Evolutionary conservation across 2,797 vertebrate species (phyloP).

Genomic region (Chloroceryle amazona): DNA sequence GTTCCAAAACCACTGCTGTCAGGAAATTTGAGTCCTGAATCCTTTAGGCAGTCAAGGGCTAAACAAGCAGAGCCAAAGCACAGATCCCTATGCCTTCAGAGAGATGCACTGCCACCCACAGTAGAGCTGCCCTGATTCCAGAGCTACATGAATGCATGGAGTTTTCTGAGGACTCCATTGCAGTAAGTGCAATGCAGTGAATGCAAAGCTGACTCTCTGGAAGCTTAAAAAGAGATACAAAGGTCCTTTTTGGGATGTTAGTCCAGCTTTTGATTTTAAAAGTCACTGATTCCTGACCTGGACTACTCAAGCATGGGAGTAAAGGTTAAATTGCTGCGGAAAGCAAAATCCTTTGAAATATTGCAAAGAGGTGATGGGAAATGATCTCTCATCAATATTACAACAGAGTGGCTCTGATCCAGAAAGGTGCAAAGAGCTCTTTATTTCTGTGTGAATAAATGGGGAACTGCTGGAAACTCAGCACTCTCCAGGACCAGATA

Average conservation of each 20-base stretch:
- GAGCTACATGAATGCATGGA: neutral
- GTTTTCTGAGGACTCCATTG: neutral
- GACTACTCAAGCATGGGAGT: neutral
- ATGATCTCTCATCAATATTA: neutral
- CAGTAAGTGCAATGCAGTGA: neutral
- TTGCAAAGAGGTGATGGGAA: neutral
- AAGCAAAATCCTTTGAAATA: slow-evolving; percentile 6
- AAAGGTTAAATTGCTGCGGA: neutral
- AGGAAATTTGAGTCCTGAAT: neutral
- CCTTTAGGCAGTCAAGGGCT: neutral
- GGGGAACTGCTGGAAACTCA: neutral
- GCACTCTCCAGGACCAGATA: neutral
- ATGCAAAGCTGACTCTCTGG: neutral
- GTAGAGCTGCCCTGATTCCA: neutral
- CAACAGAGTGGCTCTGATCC: neutral
- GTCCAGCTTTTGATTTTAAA: slow-evolving; percentile 8
- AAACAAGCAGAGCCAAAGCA: neutral
- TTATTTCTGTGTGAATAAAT: neutral
- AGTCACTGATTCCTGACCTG: neutral
- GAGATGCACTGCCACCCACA: neutral
- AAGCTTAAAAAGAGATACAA: neutral
- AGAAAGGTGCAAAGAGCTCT: neutral
- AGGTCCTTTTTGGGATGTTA: neutral
- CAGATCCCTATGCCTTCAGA: neutral
- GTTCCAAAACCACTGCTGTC: neutral